Evolutionary conservation across 2,888 invertebrate species (phyloP).

Genomic region (Hydroisotoma schaefferi): DNA sequence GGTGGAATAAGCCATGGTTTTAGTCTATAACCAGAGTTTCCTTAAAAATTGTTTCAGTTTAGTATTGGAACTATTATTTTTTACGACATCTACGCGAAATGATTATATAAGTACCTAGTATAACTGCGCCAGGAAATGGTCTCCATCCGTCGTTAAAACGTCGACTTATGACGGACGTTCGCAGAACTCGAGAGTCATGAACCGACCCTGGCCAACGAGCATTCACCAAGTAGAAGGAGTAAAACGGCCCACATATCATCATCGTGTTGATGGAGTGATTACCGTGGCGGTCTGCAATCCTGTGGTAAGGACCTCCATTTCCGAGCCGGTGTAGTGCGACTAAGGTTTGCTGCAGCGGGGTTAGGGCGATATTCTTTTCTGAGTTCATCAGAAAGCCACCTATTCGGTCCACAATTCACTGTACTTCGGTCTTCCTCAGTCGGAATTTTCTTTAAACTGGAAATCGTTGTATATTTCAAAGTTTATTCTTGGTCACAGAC

Average conservation of each 20-base stretch:
- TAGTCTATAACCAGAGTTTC: conserved; percentile 18
- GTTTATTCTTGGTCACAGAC: not conserved
- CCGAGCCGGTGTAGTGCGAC: conserved; percentile 19
- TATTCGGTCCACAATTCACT: not conserved
- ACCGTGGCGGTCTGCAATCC: conserved; percentile 24
- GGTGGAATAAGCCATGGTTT: conserved; percentile 19
- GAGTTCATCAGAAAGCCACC: not conserved
- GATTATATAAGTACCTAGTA: conserved; percentile 26
- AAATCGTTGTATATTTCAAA: not conserved
- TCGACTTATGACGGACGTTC: conserved; percentile 18
- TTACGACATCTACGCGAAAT: not conserved
- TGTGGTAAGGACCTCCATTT: conserved; percentile 12
- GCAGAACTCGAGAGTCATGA: conserved; percentile 31
- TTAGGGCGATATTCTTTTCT: conserved; percentile 13
- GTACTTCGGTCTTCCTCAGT: not conserved
- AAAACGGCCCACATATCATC: conserved; percentile 31
- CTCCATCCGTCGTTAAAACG: conserved; percentile 31
- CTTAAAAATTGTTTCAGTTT: too few species aligned
- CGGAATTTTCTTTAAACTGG: conserved; percentile 3
- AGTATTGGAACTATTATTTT: too few species aligned
- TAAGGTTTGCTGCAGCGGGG: conserved; percentile 18
- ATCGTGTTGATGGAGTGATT: conserved; percentile 33
- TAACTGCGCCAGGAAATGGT: conserved; percentile 34
- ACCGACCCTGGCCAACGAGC: conserved; percentile 28
- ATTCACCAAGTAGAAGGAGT: conserved; percentile 20